A percentile compares a stretch with the other conserved stretches of the same genome.
Evolutionary conservation across 2,113 vertebrate genomes (phyloP).

Genomic region (Ellobius talpinus): DNA sequence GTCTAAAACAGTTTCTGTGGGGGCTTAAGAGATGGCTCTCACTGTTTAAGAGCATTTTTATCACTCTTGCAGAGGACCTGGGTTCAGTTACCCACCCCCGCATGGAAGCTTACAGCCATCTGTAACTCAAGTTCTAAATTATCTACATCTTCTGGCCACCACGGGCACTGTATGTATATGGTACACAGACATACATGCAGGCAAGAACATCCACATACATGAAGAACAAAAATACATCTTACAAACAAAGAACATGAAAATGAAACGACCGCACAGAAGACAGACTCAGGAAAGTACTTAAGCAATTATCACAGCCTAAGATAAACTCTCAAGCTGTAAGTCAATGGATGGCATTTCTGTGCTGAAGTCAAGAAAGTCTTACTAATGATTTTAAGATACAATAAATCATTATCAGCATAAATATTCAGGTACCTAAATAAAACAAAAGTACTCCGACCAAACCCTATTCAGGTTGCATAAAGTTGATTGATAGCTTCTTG

Average conservation of each 20-base stretch:
- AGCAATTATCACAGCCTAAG: neutral
- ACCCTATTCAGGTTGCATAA: neutral
- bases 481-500: neutral
- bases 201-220: no score
- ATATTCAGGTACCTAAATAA: constrained; percentile 7
- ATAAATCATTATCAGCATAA: neutral
- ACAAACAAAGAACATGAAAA: constrained; percentile 18
- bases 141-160: no score
- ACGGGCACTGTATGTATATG: no score
- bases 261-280: neutral
- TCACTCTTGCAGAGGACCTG: neutral
- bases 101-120: no score
- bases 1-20: neutral
- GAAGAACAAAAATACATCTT: neutral
- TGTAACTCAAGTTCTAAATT: no score
- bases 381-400: neutral
- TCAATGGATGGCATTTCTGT: neutral
- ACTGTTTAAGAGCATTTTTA: neutral
- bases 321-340: neutral
- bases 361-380: neutral
- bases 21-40: accelerated
- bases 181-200: neutral
- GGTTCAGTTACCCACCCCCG: neutral
- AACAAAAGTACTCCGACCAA: constrained; percentile 3
- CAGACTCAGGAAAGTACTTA: neutral